Conservation (phyloP, 2,113 vertebrate genomes). For the Trogon surrucura region DNA sequence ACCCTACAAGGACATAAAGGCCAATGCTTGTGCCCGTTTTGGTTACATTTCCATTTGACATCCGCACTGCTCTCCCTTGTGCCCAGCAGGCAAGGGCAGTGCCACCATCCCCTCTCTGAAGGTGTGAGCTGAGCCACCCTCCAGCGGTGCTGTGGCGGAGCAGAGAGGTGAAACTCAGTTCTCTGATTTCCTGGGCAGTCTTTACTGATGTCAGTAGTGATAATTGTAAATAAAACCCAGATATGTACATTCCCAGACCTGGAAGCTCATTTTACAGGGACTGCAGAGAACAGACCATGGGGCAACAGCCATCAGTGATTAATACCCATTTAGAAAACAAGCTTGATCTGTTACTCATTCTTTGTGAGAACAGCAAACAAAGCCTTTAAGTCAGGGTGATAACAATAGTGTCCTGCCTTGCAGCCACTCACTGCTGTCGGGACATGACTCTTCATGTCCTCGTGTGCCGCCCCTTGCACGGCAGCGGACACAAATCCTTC, state of each 20-base stretch:
- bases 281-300: neutral
- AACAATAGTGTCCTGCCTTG: neutral
- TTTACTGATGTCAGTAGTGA: neutral
- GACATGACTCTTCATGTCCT: neutral
- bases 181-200: neutral
- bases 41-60: neutral
- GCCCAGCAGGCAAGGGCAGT: neutral
- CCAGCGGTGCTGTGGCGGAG: neutral
- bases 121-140: neutral
- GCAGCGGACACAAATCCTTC: neutral
- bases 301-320: neutral
- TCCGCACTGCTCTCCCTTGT: neutral
- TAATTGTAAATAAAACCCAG: neutral
- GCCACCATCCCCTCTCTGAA: neutral
- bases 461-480: neutral
- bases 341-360: neutral
- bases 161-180: neutral
- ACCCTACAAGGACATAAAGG: neutral
- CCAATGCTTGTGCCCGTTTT: neutral
- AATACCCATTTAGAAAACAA: constrained; percentile 12
- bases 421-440: neutral
- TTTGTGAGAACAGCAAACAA: constrained; percentile 24
- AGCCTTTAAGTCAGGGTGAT: neutral
- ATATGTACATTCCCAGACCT: neutral
- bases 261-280: neutral